These are phyloP conservation scores for Nixonia krombeini DNA, from an alignment of 1,140 invertebrate species.

Conservation along the genomic window DNA sequence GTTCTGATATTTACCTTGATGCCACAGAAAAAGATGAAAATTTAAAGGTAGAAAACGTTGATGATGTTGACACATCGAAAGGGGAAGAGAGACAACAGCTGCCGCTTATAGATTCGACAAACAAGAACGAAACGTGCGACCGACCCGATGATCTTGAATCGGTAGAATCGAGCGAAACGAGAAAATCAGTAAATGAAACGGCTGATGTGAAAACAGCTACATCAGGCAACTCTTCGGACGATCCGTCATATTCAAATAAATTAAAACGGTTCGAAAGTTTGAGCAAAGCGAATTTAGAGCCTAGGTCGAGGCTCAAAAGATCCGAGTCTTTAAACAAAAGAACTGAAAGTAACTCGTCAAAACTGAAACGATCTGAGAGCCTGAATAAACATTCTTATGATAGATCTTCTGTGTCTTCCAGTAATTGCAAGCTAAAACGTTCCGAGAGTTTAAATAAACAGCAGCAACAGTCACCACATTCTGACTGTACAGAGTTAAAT, in stretches of 20 bases:
- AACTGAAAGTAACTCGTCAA: slow-evolving; percentile 63
- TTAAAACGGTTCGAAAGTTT: slow-evolving; percentile 66
- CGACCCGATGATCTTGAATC: slow-evolving; percentile 4
- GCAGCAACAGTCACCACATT: slow-evolving; percentile 33
- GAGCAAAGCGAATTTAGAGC: slow-evolving; percentile 57
- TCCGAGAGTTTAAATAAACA: slow-evolving; percentile 74
- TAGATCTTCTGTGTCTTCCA: slow-evolving; percentile 58
- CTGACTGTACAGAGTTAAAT: slow-evolving; percentile 64
- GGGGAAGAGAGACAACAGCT: slow-evolving; percentile 30
- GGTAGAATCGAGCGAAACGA: not conserved
- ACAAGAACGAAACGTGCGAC: slow-evolving; percentile 11
- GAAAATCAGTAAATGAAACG: slow-evolving; percentile 9
- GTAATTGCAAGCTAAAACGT: slow-evolving; percentile 71
- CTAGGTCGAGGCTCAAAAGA: slow-evolving; percentile 70
- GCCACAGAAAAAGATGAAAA: slow-evolving; percentile 58
- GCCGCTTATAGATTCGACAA: not conserved
- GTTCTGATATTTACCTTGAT: slow-evolving; percentile 43
- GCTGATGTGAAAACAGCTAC: not conserved
- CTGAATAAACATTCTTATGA: slow-evolving; percentile 69
- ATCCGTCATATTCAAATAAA: slow-evolving; percentile 68
- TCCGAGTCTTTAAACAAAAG: slow-evolving; percentile 76
- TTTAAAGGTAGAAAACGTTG: slow-evolving; percentile 17
- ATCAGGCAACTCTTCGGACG: slow-evolving; percentile 12
- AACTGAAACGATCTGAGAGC: slow-evolving; percentile 67
- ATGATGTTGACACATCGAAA: slow-evolving; percentile 13